Evolutionary conservation across 2,113 vertebrate genomes (phyloP), one percentile per base, ranked within the genome.

Genomic region (Leptobrachium ailaonicum): DNA sequence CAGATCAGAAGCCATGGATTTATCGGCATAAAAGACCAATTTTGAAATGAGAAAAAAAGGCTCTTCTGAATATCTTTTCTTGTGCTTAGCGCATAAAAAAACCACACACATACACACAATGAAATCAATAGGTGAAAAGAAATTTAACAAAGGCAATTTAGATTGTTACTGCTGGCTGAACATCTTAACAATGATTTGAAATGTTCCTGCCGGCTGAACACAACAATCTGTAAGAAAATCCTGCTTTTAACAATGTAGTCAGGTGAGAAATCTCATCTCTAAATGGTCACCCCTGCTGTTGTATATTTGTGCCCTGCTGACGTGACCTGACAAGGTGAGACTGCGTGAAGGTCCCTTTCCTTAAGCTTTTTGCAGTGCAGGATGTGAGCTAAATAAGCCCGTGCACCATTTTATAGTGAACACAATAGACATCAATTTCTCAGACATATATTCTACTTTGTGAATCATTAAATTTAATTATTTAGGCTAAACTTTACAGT

Each of bases 111-210:
- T 69, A 47, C 66, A 70, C 40, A 62, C 68, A 41, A 60, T 79
- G 69, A 79, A 70, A 73, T 73, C 60, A 73, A 80, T 80, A 73
- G 41, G 78, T 58, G 63, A 67, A 73, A 80, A 80, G 13, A 67
- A 60, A 66, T 73, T 73, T 73, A 73, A 80, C 62, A 80, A 73
- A 73, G 71, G 60, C 71, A 73, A 73, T 79, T 78, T 79, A 41
- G 69, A 44, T 79, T 73, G 70, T 80, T 73, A 80, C 62, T 68
- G 47, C 71, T 73, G 78, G 60, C 70, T 80, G 78, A 80, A 80
- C 78, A 73, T 73, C 78, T 80, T 66, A 73, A 80, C 71, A 80
- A 73, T 78, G 76, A 78, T 80, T 60, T 67, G 63, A 63, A 73
- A 41, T 80, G 78, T 73, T 80, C 71, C 70, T 73, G 70, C 70